Percentiles rank a stretch among this genome's conserved stretches.
Evolutionary conservation across 2,888 invertebrate species (phyloP).

Genomic region (Polyommatus iphigenia): DNA sequence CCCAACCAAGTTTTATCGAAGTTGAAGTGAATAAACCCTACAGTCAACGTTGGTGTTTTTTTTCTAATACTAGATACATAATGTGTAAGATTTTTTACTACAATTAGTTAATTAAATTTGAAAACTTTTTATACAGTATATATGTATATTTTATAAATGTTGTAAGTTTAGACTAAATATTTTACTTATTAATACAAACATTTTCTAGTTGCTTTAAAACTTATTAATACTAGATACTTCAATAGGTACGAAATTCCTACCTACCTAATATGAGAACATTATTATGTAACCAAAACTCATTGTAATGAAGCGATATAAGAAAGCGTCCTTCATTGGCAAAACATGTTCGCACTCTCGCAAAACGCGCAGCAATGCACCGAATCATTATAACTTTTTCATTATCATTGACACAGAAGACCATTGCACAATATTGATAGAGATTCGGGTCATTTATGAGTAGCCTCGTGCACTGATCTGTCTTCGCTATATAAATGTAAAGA

Average conservation of each 20-base stretch:
- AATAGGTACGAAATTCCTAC: no score
- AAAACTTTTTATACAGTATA: no score
- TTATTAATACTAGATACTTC: no score
- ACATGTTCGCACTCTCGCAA: constrained; percentile 35
- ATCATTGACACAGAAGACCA: constrained; percentile 77
- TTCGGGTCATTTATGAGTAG: constrained; percentile 72
- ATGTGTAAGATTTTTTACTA: no score
- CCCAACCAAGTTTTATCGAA: neutral
- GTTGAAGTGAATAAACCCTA: no score
- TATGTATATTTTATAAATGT: no score
- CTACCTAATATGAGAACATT: neutral
- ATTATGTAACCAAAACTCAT: neutral
- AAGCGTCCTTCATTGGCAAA: constrained; percentile 37
- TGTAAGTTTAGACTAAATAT: no score
- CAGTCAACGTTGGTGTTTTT: no score
- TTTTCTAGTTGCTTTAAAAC: no score
- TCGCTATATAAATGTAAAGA: constrained; percentile 69
- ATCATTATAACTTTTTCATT: constrained; percentile 74
- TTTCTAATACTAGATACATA: no score
- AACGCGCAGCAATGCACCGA: constrained; percentile 68
- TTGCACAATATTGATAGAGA: constrained; percentile 73
- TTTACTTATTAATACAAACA: no score
- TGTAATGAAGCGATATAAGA: constrained; percentile 10
- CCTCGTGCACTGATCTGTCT: constrained; percentile 62
- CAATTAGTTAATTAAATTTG: no score